Base-by-base conservation (phyloP, 2,888 invertebrate species). In the Eupithecia exiguata region DNA sequence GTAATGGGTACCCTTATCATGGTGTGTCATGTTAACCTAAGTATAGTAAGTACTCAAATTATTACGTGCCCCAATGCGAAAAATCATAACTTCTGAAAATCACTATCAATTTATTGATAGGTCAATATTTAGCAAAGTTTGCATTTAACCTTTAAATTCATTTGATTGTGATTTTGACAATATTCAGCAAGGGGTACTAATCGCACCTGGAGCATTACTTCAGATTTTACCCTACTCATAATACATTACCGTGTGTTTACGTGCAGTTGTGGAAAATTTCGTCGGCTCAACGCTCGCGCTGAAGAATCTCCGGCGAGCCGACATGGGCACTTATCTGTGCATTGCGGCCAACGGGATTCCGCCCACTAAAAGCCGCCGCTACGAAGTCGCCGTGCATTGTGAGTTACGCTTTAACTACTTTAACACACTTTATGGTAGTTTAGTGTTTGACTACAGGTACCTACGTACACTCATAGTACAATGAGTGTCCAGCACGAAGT, bases 251-350 rank as follows among this genome's bases (percentile, higher is more conserved):
- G 36, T 66, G 36, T 78, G 79, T 78, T 82, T 83, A 76, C 83
- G 82, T 84, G 73, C 94, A 97, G 97, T 95, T 80, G 92, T 96
- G 77, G 96, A 96, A 81, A 94, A 92, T 77, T 96, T 95, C 87
- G 96, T 96, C 80, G 97, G 97, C 0, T 96, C 97, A 79, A 95
- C 95, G 40, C 93, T 98, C 80, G 90, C 96, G 53, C 91, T 98
- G 83, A 96, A 95, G 82, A 96, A 96, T 81, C 96, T 98, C 30
- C 96, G 96, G 83, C 95, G 98, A 61, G 95, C 96, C 12, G 98
- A 98, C 88, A 98, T 98, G 97, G 98, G 97, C 36, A 95, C 96
- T 53, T 98, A 97, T 88, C 94, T 97, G 75, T 98, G 98, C 92
- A 97, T 98, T 82, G 98, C 98, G 46, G 96, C 96, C 77, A 98